Evolutionary conservation across 2,888 invertebrate species (phyloP).

Genomic region (Ormyrus labotus): DNA sequence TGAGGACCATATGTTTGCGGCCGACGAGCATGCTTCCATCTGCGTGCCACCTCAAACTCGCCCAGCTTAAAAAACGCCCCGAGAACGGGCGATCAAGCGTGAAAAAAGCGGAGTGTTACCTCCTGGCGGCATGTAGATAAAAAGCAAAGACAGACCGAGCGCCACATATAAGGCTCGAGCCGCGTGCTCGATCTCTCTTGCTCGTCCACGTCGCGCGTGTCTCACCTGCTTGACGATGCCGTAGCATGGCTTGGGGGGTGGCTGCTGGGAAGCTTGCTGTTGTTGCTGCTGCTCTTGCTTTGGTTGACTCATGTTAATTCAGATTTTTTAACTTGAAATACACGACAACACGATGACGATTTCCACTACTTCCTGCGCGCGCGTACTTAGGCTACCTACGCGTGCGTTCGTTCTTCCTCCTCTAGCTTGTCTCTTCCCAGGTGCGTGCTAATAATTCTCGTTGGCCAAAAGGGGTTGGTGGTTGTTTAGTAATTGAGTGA

Average conservation of each 20-base stretch:
- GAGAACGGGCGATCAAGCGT: too few species aligned
- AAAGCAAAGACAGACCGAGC: not conserved
- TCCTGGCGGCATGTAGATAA: not conserved
- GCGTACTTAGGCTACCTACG: not conserved
- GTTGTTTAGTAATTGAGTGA: constrained; percentile 35
- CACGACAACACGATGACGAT: constrained; percentile 11
- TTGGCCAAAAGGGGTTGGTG: constrained; percentile 16
- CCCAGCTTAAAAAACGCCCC: not conserved
- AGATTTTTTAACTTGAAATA: not conserved
- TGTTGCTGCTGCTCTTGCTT: constrained; percentile 57
- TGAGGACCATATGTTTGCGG: constrained; percentile 53
- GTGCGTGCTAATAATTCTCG: not conserved
- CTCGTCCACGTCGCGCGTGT: not conserved
- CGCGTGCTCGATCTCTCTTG: too few species aligned
- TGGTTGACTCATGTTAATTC: constrained; percentile 52
- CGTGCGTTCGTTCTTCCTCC: not conserved
- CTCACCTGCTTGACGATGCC: constrained; percentile 82
- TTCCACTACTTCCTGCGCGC: constrained; percentile 24
- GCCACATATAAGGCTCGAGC: too few species aligned
- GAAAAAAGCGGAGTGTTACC: too few species aligned
- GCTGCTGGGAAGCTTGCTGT: constrained; percentile 60
- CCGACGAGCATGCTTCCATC: constrained; percentile 6
- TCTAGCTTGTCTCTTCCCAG: not conserved
- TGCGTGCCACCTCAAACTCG: constrained; percentile 7
- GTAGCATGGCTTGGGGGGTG: constrained; percentile 63